A percentile compares a stretch with the other conserved stretches of the same genome.
phyloP scores from a whole-genome alignment of 2,888 invertebrate species.

The Oegoconia quadripuncta region DNA sequence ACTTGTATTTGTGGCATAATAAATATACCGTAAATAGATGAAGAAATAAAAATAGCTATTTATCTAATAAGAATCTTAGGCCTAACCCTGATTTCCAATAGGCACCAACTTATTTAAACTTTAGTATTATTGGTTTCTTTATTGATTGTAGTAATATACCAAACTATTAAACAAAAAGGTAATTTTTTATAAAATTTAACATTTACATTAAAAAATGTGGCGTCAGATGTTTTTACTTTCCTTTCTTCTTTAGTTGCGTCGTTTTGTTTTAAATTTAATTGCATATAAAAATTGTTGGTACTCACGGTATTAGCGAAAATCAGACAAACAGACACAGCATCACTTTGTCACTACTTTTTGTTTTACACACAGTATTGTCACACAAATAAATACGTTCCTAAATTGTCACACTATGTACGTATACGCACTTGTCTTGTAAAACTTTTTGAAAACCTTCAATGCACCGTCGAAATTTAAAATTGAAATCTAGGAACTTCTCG shows the following conservation, averaged over 20 bases:
- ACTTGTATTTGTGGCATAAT: too few relatives aligned
- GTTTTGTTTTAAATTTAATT: not conserved
- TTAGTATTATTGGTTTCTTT: too few relatives aligned
- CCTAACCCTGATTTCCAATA: too few relatives aligned
- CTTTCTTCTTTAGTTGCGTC: not conserved
- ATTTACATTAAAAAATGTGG: too few relatives aligned
- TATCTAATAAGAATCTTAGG: too few relatives aligned
- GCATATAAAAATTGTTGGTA: constrained; percentile 20
- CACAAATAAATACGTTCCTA: constrained; percentile 34
- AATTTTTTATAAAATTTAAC: too few relatives aligned
- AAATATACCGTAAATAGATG: too few relatives aligned
- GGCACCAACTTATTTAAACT: too few relatives aligned
- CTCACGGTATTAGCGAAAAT: constrained; percentile 57
- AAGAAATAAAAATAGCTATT: too few relatives aligned
- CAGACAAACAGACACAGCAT: constrained; percentile 56
- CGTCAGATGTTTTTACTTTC: too few relatives aligned
- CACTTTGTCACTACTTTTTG: constrained; percentile 57
- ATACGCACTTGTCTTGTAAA: constrained; percentile 31
- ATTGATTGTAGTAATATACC: too few relatives aligned
- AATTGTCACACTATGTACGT: constrained; percentile 9
- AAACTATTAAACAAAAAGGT: too few relatives aligned
- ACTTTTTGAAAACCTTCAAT: constrained; percentile 18
- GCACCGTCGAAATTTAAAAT: constrained; percentile 18
- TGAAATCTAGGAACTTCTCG: constrained; percentile 9
- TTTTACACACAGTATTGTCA: constrained; percentile 47